Conservation (phyloP, 53 echinoderm and acorn worm species). For the Paracentrotus lividus region DNA sequence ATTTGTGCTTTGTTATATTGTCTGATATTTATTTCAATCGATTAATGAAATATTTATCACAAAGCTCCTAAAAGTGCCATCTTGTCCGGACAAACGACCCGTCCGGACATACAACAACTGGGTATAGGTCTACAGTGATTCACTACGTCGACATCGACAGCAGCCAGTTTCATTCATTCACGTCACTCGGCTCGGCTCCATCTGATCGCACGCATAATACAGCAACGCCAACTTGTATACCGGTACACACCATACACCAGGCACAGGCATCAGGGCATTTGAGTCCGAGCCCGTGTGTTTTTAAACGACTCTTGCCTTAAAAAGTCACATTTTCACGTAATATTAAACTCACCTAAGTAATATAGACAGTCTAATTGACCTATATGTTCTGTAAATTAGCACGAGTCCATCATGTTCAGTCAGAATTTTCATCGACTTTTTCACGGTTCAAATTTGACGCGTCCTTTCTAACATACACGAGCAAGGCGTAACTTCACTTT, state of each 20-base stretch:
- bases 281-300: background rate
- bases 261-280: background rate
- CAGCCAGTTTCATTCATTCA: background rate
- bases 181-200: too few relatives aligned
- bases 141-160: background rate
- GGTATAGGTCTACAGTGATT: too few relatives aligned
- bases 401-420: background rate
- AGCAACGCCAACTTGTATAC: too few relatives aligned
- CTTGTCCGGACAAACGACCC: too few relatives aligned
- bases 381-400: background rate
- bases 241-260: background rate
- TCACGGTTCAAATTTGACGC: conserved; percentile 33
- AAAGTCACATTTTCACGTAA: background rate
- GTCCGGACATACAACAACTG: too few relatives aligned
- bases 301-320: background rate
- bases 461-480: background rate
- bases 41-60: too few relatives aligned
- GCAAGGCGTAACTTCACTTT: conserved; percentile 24
- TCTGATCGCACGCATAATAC: too few relatives aligned
- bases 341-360: background rate
- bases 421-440: conserved; percentile 6
- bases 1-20: too few relatives aligned
- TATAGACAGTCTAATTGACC: background rate
- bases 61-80: too few relatives aligned
- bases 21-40: too few relatives aligned